Percentiles rank a stretch among this genome's conserved stretches.
Conservation (phyloP, 2,888 invertebrate genomes). For the Villa cingulata region DNA sequence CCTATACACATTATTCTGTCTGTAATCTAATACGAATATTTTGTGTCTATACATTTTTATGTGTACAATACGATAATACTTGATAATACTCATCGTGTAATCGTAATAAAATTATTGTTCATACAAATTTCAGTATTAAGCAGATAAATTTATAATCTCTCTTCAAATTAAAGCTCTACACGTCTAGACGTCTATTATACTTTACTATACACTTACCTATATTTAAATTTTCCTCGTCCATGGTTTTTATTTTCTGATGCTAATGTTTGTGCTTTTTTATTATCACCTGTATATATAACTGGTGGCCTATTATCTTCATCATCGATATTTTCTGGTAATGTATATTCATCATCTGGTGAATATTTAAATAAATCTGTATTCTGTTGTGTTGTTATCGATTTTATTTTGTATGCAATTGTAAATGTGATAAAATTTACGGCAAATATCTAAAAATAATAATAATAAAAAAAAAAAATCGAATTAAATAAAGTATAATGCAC, state of each 20-base stretch:
- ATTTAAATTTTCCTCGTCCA: constrained; percentile 31
- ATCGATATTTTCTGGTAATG: constrained; percentile 32
- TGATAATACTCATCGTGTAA: too few species aligned
- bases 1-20: too few species aligned
- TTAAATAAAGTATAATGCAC: too few species aligned
- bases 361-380: constrained; percentile 32
- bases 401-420: not conserved
- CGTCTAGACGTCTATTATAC: too few species aligned
- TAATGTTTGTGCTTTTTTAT: constrained; percentile 31
- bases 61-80: too few species aligned
- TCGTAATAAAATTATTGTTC: too few species aligned
- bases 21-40: too few species aligned
- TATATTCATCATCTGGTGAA: constrained; percentile 29
- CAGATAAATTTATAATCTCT: too few species aligned
- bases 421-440: not conserved
- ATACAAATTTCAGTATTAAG: too few species aligned
- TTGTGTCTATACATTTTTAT: too few species aligned
- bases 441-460: not conserved
- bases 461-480: too few species aligned
- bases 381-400: constrained; percentile 18
- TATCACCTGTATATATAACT: constrained; percentile 27
- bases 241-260: constrained; percentile 27
- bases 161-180: too few species aligned
- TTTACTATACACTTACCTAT: constrained; percentile 16
- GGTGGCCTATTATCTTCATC: constrained; percentile 32